Evolutionary conservation across 2,797 vertebrate species (phyloP).

Genomic region (Brachyrhaphis roseni): DNA sequence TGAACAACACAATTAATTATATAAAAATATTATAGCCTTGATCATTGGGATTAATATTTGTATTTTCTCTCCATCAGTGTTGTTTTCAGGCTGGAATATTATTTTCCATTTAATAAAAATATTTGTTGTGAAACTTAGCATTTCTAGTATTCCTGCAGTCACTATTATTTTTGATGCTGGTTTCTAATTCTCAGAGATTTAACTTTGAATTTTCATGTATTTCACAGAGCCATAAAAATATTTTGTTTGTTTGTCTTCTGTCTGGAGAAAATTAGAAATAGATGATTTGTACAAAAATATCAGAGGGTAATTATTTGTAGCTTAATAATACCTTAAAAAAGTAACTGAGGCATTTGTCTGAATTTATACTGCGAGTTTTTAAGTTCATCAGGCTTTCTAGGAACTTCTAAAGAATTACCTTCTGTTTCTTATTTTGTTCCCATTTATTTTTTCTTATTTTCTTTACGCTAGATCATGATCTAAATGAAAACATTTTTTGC

Average conservation of each 20-base stretch:
- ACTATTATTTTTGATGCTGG: background rate
- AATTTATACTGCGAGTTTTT: background rate
- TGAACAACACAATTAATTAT: background rate
- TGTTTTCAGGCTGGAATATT: background rate
- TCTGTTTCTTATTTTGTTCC: background rate
- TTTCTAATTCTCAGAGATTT: background rate
- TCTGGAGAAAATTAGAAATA: background rate
- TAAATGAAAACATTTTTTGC: background rate
- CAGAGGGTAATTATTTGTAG: background rate
- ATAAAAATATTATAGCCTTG: background rate
- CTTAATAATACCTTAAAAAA: background rate
- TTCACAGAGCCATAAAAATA: background rate
- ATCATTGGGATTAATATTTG: background rate
- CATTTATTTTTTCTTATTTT: background rate
- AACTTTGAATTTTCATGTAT: background rate
- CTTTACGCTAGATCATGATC: background rate
- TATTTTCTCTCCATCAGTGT: background rate
- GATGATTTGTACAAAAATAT: background rate
- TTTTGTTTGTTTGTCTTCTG: background rate
- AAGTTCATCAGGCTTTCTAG: background rate
- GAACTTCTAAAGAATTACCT: background rate
- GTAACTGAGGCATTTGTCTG: background rate
- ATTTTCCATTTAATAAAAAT: background rate
- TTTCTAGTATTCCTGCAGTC: background rate
- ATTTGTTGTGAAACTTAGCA: background rate